Evolutionary conservation across 2,113 vertebrate genomes (phyloP), one percentile per base, ranked within the genome.

Genomic region (Notothenia rossii): DNA sequence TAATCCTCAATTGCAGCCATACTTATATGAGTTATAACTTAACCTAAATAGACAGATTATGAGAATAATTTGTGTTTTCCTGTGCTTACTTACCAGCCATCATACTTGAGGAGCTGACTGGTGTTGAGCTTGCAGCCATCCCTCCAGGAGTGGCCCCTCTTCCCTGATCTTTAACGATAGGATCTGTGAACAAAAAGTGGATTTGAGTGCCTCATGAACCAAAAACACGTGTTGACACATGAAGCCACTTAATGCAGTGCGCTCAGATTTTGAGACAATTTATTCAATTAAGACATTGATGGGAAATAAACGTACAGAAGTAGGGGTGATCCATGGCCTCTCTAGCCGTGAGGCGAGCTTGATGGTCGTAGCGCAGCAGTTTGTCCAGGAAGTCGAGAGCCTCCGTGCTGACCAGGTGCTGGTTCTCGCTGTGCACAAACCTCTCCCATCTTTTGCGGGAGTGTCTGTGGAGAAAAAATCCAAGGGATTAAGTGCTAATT

Each of bases 301-400:
- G 7, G 53, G 46, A 17, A 43, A 60, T 5, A 20, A 22, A 79
- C 94, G 65, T 78, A 96, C 96, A 96, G 94, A 96, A 96, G 89
- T 96, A 96, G 17, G 96, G 94, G 83, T 96, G 96, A 86, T 96
- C 96, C 95, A 96, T 96, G 86, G 96, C 96, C 84, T 96, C 96
- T 14, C 95, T 93, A 68, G 96, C 96, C 0, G 96, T 96, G 81
- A 96, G 95, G 18, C 96, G 94, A 2, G 94, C 93, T 93, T 96
- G 96, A 94, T 96, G 96, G 90, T 96, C 96, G 4, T 96, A 96
- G 81, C 96, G 96, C 88, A 96, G 94, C 85, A 96, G 94, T 89
- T 96, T 96, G 91, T 96, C 96, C 83, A 96, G 75, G 86, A 96
- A 96, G 78, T 96, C 96, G 61, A 96, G 90, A 5, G 95, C 96